Percentiles rank a stretch among this genome's conserved stretches.
These are phyloP conservation scores for Cataglyphis albicans DNA, from an alignment of 2,888 invertebrate genomes.

Conservation along the genomic window DNA sequence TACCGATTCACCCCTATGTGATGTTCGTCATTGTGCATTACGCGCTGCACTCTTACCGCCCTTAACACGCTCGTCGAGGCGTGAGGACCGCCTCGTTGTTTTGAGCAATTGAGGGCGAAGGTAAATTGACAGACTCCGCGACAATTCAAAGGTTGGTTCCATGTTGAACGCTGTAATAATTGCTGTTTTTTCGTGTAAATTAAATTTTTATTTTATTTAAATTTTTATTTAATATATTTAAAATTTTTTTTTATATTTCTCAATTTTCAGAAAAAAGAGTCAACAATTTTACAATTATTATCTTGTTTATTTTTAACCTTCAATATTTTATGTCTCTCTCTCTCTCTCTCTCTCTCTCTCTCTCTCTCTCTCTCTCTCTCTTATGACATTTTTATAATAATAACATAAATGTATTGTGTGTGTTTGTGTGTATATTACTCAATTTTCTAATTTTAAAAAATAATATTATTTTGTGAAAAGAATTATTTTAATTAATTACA, in stretches of 20 bases:
- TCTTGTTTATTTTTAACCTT: not conserved
- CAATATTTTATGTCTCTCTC: not conserved
- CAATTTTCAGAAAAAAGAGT: not conserved
- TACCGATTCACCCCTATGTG: conserved; percentile 55
- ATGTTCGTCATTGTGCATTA: conserved; percentile 71
- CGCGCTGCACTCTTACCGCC: conserved; percentile 69
- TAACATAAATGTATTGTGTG: not conserved
- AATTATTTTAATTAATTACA: not conserved
- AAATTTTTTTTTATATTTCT: not conserved
- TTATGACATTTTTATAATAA: not conserved
- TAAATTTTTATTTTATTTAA: not conserved
- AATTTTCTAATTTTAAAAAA: conserved; percentile 5
- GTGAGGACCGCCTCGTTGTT: conserved; percentile 64
- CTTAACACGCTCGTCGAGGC: conserved; percentile 68
- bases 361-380: too few species aligned
- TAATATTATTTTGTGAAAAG: not conserved
- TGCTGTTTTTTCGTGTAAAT: not conserved
- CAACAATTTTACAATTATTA: not conserved
- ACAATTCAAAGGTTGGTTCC: conserved; percentile 56
- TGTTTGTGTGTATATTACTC: not conserved
- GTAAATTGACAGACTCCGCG: conserved; percentile 72
- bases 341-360: not conserved
- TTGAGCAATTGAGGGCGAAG: conserved; percentile 76
- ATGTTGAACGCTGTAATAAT: conserved; percentile 52
- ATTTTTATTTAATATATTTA: not conserved